phyloP scores from a whole-genome alignment of 2,113 vertebrate genomes.

The Heterotilapia buettikoferi region DNA sequence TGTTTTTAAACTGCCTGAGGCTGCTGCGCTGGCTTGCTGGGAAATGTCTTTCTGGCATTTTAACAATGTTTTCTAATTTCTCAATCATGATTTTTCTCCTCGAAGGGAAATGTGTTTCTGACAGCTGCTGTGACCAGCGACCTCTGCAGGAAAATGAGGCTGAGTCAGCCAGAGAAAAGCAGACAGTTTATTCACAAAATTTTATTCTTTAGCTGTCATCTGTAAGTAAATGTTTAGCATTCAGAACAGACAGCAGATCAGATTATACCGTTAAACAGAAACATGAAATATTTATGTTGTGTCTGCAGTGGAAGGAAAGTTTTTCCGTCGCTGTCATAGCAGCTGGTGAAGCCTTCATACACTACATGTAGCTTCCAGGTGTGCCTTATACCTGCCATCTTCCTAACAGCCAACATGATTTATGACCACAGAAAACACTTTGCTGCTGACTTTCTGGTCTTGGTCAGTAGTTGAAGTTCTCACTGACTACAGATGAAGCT shows the following conservation, averaged over 20 bases:
- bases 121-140: not conserved
- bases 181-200: not conserved
- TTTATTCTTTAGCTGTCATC: accelerated
- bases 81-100: not conserved
- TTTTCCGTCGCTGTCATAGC: not conserved
- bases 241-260: not conserved
- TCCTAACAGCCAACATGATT: not conserved
- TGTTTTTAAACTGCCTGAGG: not conserved
- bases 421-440: not conserved
- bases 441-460: not conserved
- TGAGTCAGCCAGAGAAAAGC: not conserved
- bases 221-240: not conserved
- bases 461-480: not conserved
- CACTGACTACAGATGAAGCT: not conserved
- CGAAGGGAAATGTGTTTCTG: not conserved
- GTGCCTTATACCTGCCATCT: not conserved
- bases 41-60: not conserved
- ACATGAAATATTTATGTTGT: not conserved
- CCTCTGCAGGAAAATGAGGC: not conserved
- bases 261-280: not conserved
- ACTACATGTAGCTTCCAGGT: not conserved
- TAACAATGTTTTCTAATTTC: not conserved
- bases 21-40: not conserved
- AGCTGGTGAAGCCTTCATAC: not conserved
- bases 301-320: not conserved